Conservation (phyloP, 2,113 vertebrate genomes). For the Scalopus aquaticus region DNA sequence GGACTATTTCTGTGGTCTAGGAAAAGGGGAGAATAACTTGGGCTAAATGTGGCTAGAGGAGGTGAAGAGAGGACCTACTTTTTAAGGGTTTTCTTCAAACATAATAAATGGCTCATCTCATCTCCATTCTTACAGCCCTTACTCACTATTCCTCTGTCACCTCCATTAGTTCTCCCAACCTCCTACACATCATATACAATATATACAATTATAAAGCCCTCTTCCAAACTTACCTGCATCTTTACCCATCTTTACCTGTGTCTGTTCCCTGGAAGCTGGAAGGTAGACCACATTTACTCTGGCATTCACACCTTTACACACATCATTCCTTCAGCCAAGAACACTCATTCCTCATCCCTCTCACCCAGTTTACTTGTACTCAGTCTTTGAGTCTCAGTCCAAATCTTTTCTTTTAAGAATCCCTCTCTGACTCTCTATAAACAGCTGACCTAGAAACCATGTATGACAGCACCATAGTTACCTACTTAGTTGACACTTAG, state of each 20-base stretch:
- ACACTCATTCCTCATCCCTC: neutral
- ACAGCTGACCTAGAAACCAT: neutral
- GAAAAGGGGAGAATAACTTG: neutral
- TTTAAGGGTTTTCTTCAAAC: neutral
- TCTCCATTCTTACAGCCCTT: neutral
- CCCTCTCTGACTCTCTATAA: neutral
- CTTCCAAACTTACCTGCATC: neutral
- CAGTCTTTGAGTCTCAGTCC: neutral
- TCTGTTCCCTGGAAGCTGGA: neutral
- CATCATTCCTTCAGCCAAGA: neutral
- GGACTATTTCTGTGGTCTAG: neutral
- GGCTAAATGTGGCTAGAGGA: neutral
- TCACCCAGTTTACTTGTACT: neutral
- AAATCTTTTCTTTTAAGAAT: neutral
- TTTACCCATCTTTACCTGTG: neutral
- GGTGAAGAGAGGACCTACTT: neutral
- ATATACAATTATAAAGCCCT: too few relatives aligned
- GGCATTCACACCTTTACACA: neutral
- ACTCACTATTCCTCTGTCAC: neutral
- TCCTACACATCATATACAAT: neutral
- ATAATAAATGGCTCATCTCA: neutral
- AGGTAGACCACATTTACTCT: neutral
- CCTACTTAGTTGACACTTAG: neutral
- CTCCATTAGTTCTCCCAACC: neutral
- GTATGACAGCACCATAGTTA: accelerated